Evolutionary conservation across 1,140 invertebrate genomes (phyloP).

Genomic region (Lepidurus apus): DNA sequence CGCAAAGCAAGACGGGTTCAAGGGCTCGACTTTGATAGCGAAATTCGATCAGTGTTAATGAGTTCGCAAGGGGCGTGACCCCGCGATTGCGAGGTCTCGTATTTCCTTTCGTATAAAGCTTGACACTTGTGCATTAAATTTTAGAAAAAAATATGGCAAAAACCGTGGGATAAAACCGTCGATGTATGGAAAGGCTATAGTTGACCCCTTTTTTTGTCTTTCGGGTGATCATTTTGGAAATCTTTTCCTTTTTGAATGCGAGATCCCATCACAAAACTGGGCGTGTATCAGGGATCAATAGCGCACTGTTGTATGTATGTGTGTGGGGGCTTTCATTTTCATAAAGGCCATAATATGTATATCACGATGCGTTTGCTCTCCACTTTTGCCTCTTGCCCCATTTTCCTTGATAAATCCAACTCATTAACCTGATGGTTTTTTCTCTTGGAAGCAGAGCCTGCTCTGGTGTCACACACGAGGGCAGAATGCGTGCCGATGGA

Average conservation of each 20-base stretch:
- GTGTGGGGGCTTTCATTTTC: constrained; percentile 9
- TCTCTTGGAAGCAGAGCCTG: not conserved
- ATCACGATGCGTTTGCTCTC: not conserved
- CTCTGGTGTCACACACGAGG: not conserved
- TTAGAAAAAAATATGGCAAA: not conserved
- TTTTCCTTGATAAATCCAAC: constrained; percentile 12
- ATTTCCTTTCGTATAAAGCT: not conserved
- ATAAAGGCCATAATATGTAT: constrained; percentile 13
- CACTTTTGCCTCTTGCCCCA: not conserved
- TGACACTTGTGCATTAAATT: not conserved
- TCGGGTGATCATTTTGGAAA: too few species aligned
- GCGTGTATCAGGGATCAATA: constrained; percentile 18
- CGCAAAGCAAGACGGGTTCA: not conserved
- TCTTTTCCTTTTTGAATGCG: not conserved
- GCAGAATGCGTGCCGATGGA: not conserved
- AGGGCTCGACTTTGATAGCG: constrained; percentile 14
- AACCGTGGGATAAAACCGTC: too few species aligned
- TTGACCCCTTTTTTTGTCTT: not conserved
- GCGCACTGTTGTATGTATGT: not conserved
- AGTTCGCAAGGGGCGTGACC: constrained; percentile 5
- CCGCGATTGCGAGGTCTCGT: not conserved
- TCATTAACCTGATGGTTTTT: constrained; percentile 15
- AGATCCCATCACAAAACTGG: constrained; percentile 5
- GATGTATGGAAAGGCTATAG: too few species aligned
- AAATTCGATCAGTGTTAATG: constrained; percentile 11